These are phyloP conservation scores for Onychomys torridus DNA, from an alignment of 2,797 vertebrate genomes.

Conservation along the genomic window DNA sequence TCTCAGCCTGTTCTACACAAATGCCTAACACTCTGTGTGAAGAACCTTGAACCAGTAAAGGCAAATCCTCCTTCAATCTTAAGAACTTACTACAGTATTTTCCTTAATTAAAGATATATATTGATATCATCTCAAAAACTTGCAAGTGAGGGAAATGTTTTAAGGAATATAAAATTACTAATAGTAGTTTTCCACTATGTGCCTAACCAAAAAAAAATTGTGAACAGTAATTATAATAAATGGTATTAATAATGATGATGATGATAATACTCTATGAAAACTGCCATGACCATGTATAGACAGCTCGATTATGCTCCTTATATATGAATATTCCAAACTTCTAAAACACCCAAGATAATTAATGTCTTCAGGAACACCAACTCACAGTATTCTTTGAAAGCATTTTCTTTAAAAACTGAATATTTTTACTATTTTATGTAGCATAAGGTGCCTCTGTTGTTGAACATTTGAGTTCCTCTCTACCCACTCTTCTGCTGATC, in stretches of 20 bases:
- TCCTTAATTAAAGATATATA: not conserved
- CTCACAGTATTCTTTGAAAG: not conserved
- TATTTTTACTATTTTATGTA: not conserved
- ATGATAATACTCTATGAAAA: not conserved
- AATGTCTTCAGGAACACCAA: not conserved
- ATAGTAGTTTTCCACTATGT: not conserved
- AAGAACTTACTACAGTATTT: not conserved
- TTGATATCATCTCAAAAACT: not conserved
- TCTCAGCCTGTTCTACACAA: not conserved
- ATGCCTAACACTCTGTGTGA: fast-evolving
- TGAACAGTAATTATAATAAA: not conserved
- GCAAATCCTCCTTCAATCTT: not conserved
- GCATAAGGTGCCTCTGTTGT: not conserved
- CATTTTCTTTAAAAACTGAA: not conserved
- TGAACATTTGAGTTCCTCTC: not conserved
- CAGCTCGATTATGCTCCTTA: not conserved
- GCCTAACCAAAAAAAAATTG: not conserved
- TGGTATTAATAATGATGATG: not conserved
- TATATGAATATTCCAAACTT: not conserved
- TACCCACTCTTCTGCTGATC: not conserved
- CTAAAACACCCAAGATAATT: not conserved
- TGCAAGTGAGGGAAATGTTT: not conserved
- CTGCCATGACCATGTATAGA: not conserved
- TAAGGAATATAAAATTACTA: not conserved
- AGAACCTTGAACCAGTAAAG: not conserved